Evolutionary conservation across 1,140 invertebrate species (phyloP), one percentile per base, ranked within the genome.

Genomic region (Ganaspis sp.): DNA sequence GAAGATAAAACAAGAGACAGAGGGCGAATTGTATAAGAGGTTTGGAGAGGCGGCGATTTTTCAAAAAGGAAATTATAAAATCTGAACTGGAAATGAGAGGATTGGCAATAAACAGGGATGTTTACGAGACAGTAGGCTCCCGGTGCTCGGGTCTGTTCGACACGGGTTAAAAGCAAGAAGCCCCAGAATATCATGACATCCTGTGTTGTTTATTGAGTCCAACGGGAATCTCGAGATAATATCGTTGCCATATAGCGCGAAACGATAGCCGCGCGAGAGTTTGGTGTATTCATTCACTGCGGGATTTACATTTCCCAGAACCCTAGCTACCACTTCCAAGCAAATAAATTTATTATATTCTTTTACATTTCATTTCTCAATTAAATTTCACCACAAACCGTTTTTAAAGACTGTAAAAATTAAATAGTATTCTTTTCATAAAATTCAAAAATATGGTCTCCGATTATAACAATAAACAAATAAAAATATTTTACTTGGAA

Each of bases 171-270:
- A 40, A 21, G 42, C 69, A 78, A 71, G 69, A 75, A 69, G 64
- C 42, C 53, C 70, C 45, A 53, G 45, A 58, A 23, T 71, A 72
- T 78, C 72, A 74, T 80, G 82, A 81, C 80, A 75, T 80, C 79
- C 78, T 82, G 74, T 75, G 82, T 89, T 88, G 88, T 88, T 90
- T 89, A 90, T 89, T 86, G 87, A 86, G 85, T 90, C 87, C 82
- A 85, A 89, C 86, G 85, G 80, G 85, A 86, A 87, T 88, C 83
- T 84, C 72, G 79, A 87, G 87, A 88, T 87, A 85, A 86, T 85
- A 85, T 88, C 88, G 84, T 84, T 76, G 73, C 53, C 53, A 73
- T 79, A 77, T 74, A 81, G 74, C 79, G 81, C 81, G 75, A 84
- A 80, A 84, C 80, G 81, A 85, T 78, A 81, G 80, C 76, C 72